Base-by-base conservation (phyloP, 2,888 invertebrate species). In the Stegana nigrithorax region DNA sequence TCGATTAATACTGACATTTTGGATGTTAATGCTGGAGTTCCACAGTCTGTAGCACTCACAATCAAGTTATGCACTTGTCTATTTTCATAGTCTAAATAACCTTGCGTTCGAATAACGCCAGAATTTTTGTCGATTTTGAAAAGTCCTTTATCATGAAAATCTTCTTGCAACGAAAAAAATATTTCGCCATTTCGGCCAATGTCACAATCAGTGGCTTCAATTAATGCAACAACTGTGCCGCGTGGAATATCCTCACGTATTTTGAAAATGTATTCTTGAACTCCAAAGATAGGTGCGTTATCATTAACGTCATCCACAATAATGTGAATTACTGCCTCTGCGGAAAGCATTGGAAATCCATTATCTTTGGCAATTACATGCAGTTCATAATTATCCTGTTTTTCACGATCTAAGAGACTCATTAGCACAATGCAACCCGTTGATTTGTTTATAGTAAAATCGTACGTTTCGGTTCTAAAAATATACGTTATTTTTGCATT, bases 271-370 rank as follows among this genome's bases (percentile, higher is more conserved):
- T 94, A 95, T 67, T 90, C 89, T 25, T 89, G 85, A 51, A 94
- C 88, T 27, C 92, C 91, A 83, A 97, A 97, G 66, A 88, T 89
- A 0, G 96, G 96, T 2, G 93, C 89, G 83, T 93, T 94, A 85
- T 94, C 97, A 86, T 97, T 97, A 56, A 96, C 92, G 85, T 98
- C 97, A 78, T 94, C 93, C 5, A 96, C 91, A 29, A 90, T 89
- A 47, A 96, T 91, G 67, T 93, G 89, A 23, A 97, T 92, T 25
- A 93, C 85, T 2, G 95, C 95, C 73, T 95, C 94, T 0, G 96
- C 92, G 68, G 91, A 90, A 51, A 95, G 87, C 0, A 90, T 87
- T 1, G 88, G 89, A 17, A 67, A 67, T 61, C 92, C 91, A 73
- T 91, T 91, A 85, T 96, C 95, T 8, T 90, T 91, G 0, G 95